These are phyloP conservation scores for Sitta carolinensis DNA, from an alignment of 2,797 vertebrate species.

Conservation along the genomic window DNA sequence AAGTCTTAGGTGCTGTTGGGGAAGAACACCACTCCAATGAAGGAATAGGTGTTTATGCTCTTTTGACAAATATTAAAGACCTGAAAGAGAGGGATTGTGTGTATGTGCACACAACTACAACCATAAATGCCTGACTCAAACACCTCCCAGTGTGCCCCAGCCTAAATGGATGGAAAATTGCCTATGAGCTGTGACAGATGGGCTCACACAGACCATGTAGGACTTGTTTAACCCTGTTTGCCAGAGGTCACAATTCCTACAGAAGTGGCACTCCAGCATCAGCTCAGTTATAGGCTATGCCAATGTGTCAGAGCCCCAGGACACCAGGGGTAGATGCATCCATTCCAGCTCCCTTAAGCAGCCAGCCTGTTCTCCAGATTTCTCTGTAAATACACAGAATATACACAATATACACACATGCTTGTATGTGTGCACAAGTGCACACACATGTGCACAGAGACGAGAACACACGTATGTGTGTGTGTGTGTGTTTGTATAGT, in stretches of 20 bases:
- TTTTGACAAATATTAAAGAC: background rate
- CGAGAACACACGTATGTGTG: accelerated
- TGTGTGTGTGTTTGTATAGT: background rate
- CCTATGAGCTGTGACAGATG: background rate
- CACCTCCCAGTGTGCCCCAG: background rate
- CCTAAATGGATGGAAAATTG: background rate
- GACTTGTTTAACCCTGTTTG: background rate
- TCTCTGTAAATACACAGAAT: background rate
- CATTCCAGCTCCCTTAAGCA: background rate
- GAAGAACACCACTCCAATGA: background rate
- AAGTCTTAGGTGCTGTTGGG: background rate
- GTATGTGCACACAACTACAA: background rate
- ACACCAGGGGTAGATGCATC: background rate
- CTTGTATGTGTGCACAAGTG: background rate
- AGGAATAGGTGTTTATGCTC: background rate
- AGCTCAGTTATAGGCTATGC: accelerated
- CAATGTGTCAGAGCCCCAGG: accelerated
- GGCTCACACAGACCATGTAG: background rate
- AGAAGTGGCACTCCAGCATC: background rate
- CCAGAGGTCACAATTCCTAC: background rate
- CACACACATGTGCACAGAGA: background rate
- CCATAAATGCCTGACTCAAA: background rate
- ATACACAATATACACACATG: no score
- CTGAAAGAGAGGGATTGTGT: background rate
- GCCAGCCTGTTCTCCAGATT: background rate